These are phyloP conservation scores for Lycaena phlaeas DNA, from an alignment of 2,888 invertebrate species.

Conservation along the genomic window DNA sequence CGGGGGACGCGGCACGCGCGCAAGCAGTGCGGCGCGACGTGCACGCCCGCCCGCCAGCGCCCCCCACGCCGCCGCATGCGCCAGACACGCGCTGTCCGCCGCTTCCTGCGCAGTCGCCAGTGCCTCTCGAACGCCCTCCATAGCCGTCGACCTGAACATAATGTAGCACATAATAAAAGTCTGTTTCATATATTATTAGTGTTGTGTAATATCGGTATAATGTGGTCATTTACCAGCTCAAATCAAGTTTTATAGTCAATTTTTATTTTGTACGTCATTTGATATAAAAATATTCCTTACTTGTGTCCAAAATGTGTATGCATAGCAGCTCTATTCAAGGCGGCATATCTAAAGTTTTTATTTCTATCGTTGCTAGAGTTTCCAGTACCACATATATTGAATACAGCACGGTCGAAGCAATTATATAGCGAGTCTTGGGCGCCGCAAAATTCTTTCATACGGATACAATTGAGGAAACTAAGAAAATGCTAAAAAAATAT, in stretches of 20 bases:
- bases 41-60: constrained; percentile 39
- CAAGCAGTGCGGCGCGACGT: constrained; percentile 31
- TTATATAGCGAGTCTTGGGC: constrained; percentile 86
- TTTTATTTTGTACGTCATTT: too few relatives aligned
- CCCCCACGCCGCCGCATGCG: constrained; percentile 89
- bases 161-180: too few relatives aligned
- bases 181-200: too few relatives aligned
- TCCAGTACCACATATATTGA: constrained; percentile 38
- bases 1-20: constrained; percentile 79
- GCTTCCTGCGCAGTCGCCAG: constrained; percentile 90
- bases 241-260: constrained; percentile 26
- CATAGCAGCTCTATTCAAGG: constrained; percentile 90
- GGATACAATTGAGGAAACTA: constrained; percentile 89
- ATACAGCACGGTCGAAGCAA: constrained; percentile 82
- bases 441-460: constrained; percentile 90
- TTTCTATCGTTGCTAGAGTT: constrained; percentile 66
- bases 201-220: too few relatives aligned
- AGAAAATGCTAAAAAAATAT: constrained; percentile 83
- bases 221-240: too few relatives aligned
- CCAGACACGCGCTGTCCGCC: constrained; percentile 88
- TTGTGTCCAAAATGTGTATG: constrained; percentile 89
- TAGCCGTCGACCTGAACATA: constrained; percentile 84
- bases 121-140: constrained; percentile 88
- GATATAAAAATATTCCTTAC: constrained; percentile 50
- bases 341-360: constrained; percentile 88